phyloP scores from a whole-genome alignment of 2,888 invertebrate species.

The Rosalia funebris region DNA sequence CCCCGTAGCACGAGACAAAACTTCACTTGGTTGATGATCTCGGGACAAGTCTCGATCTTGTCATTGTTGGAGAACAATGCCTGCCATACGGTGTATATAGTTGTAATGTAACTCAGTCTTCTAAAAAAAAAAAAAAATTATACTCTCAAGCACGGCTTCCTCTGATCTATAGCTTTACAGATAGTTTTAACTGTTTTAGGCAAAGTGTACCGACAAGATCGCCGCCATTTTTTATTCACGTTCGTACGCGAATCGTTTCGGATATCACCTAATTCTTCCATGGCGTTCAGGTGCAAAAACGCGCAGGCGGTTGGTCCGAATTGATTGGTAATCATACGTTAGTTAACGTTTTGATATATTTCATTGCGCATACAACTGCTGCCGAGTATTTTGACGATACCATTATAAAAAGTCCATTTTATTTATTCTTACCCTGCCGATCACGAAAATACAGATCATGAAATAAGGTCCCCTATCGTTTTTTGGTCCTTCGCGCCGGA shows the following conservation, averaged over 20 bases:
- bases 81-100: constrained; percentile 53
- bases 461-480: too few species aligned
- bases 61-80: constrained; percentile 36
- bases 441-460: too few species aligned
- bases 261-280: too few species aligned
- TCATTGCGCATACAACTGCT: too few species aligned
- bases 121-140: constrained; percentile 48
- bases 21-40: constrained; percentile 42
- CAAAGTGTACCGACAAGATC: constrained; percentile 30
- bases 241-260: too few species aligned
- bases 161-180: constrained; percentile 48
- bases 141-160: constrained; percentile 52
- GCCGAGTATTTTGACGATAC: too few species aligned
- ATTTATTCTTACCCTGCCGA: too few species aligned
- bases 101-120: constrained; percentile 59
- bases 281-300: not conserved
- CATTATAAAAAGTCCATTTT: too few species aligned
- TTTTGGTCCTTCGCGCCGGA: too few species aligned
- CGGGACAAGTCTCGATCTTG: constrained; percentile 38
- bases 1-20: constrained; percentile 31
- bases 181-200: constrained; percentile 29
- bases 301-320: too few species aligned
- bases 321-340: too few species aligned
- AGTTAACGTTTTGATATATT: too few species aligned
- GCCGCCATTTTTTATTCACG: constrained; percentile 23